phyloP scores from a whole-genome alignment of 2,113 vertebrate species.

The Vulpes ferrilata region DNA sequence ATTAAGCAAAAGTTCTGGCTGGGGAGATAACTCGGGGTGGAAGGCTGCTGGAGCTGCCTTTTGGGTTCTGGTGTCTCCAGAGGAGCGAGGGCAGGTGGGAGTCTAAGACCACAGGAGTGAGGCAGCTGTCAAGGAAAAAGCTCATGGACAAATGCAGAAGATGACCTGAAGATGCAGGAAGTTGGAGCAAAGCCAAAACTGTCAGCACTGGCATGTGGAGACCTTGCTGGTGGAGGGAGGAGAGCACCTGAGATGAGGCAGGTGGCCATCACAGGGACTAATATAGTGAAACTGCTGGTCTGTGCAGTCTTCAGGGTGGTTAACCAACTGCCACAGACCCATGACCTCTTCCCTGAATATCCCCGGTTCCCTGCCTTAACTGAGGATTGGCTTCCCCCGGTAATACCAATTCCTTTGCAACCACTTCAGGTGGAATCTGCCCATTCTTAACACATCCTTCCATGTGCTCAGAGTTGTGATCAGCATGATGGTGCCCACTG shows the following conservation, averaged over 20 bases:
- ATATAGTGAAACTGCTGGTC: too few relatives aligned
- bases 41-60: not conserved
- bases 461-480: not conserved
- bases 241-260: accelerated
- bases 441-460: not conserved
- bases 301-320: accelerated
- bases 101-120: not conserved
- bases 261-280: too few relatives aligned
- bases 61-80: not conserved
- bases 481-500: accelerated
- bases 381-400: not conserved
- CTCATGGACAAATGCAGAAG: not conserved
- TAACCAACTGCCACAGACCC: accelerated
- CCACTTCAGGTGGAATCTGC: not conserved
- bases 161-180: not conserved
- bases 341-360: not conserved
- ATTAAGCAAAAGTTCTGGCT: slow-evolving; percentile 54
- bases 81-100: not conserved
- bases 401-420: not conserved
- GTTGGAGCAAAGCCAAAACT: not conserved
- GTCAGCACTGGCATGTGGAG: accelerated
- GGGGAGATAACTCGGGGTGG: not conserved
- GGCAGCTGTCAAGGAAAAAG: not conserved
- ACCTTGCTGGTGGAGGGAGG: accelerated
- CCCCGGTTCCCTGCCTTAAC: not conserved